Evolutionary conservation across 2,113 vertebrate species (phyloP).

Genomic region (Tragelaphus buxtoni): DNA sequence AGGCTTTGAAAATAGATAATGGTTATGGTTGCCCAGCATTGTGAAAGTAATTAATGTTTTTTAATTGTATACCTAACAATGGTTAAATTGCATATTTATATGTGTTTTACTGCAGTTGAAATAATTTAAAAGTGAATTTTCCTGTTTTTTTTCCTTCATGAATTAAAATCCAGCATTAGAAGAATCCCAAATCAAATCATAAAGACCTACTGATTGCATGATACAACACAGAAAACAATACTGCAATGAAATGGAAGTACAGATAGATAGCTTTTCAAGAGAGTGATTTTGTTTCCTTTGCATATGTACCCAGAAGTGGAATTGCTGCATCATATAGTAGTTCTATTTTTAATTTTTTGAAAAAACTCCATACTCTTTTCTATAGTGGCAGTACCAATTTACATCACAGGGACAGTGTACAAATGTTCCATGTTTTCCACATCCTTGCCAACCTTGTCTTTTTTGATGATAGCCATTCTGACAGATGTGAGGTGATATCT

Average conservation of each 20-base stretch:
- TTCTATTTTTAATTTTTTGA: background rate
- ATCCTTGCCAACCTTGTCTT: background rate
- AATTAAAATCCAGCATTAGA: background rate
- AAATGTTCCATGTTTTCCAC: background rate
- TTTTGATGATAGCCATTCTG: background rate
- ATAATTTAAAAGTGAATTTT: background rate
- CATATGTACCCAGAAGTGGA: background rate
- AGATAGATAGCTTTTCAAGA: background rate
- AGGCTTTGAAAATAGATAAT: background rate
- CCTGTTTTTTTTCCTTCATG: background rate
- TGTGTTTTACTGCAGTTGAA: background rate
- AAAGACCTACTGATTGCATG: background rate
- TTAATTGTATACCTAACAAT: background rate
- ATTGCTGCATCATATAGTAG: background rate
- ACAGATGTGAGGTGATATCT: background rate
- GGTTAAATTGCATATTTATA: background rate
- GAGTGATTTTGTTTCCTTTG: background rate
- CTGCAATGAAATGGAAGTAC: background rate
- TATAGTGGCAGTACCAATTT: background rate
- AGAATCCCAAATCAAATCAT: background rate
- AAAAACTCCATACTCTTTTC: background rate
- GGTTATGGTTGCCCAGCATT: background rate
- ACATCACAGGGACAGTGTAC: background rate
- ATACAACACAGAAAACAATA: background rate
- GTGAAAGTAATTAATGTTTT: background rate